Percentiles rank a stretch among this genome's conserved stretches.
These are phyloP conservation scores for Neoniphon sammara DNA, from an alignment of 2,797 vertebrate genomes.

Conservation along the genomic window DNA sequence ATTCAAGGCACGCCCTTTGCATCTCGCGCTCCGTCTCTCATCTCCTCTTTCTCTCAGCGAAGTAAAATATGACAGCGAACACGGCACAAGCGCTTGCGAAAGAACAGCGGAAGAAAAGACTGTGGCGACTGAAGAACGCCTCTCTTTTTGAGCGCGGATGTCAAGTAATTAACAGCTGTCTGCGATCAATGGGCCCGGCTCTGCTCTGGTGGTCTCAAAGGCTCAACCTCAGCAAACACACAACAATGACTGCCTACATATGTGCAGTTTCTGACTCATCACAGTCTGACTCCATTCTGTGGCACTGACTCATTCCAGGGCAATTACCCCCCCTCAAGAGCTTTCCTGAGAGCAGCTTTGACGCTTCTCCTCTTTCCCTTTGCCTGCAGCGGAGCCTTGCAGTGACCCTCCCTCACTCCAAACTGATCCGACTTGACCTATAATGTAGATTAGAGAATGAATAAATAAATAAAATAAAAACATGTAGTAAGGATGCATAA, in stretches of 20 bases:
- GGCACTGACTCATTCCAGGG: slow-evolving; percentile 50
- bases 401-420: slow-evolving; percentile 63
- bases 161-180: slow-evolving; percentile 12
- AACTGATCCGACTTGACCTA: slow-evolving; percentile 57
- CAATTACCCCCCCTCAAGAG: slow-evolving; percentile 64
- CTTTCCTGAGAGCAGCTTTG: slow-evolving; percentile 64
- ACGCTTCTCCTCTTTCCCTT: slow-evolving; percentile 45
- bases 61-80: slow-evolving; percentile 5
- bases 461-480: slow-evolving; percentile 32
- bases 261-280: slow-evolving; percentile 47
- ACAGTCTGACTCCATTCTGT: slow-evolving; percentile 46
- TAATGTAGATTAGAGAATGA: slow-evolving; percentile 27
- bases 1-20: neutral
- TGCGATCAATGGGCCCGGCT: slow-evolving; percentile 9
- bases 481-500: slow-evolving; percentile 18
- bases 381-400: slow-evolving; percentile 54
- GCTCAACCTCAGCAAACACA: slow-evolving; percentile 29
- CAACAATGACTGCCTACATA: slow-evolving; percentile 45
- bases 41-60: neutral
- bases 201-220: slow-evolving; percentile 25
- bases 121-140: neutral
- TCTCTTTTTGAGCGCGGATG: slow-evolving; percentile 3
- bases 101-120: slow-evolving; percentile 12
- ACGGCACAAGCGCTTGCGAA: neutral
- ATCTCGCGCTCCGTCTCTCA: neutral